These are phyloP conservation scores for Aplodontia rufa DNA, from an alignment of 2,113 vertebrate genomes.

Conservation along the genomic window DNA sequence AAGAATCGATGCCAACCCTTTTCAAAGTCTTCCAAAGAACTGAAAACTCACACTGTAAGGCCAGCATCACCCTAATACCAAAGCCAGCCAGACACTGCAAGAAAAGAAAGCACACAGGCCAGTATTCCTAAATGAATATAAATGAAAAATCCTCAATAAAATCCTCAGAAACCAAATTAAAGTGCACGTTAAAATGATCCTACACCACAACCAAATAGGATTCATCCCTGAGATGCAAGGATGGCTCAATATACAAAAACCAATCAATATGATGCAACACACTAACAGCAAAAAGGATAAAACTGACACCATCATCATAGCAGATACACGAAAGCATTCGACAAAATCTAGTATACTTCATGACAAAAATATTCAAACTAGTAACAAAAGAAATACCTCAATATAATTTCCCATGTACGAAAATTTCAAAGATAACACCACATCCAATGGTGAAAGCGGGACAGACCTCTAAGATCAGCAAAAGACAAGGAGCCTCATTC, in stretches of 20 bases:
- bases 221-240: not conserved
- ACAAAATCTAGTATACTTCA: not conserved
- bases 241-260: not conserved
- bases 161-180: not conserved
- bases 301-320: not conserved
- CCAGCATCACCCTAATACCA: not conserved
- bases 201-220: not conserved
- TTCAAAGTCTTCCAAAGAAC: not conserved
- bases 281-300: not conserved
- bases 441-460: not conserved
- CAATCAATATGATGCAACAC: not conserved
- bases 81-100: not conserved
- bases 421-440: not conserved
- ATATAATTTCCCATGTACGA: not conserved
- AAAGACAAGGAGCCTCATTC: not conserved
- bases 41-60: not conserved
- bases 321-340: not conserved
- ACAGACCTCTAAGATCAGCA: not conserved
- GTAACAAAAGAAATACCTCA: not conserved
- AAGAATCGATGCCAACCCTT: not conserved
- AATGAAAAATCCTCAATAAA: not conserved
- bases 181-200: not conserved
- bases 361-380: not conserved
- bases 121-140: not conserved
- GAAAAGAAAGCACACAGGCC: not conserved